Evolutionary conservation across 2,888 invertebrate genomes (phyloP).

Genomic region (Zygogramma bicolorata): DNA sequence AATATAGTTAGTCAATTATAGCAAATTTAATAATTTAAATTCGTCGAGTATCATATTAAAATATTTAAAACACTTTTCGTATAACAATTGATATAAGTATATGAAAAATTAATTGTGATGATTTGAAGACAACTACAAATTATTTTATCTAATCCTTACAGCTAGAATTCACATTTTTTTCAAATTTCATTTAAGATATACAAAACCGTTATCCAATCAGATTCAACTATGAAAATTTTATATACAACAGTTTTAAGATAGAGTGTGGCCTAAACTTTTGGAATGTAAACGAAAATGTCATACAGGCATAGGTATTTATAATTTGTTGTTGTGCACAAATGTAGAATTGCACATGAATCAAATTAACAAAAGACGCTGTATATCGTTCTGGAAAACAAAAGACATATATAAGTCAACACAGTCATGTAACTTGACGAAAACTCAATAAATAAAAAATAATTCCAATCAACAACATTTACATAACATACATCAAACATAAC

Average conservation of each 20-base stretch:
- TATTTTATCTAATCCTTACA: constrained; percentile 44
- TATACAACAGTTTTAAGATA: constrained; percentile 37
- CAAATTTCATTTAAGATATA: constrained; percentile 31
- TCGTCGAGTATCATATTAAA: constrained; percentile 29
- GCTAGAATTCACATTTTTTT: constrained; percentile 35
- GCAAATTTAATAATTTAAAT: constrained; percentile 28
- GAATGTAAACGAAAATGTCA: not conserved
- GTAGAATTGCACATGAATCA: constrained; percentile 34
- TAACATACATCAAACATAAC: constrained; percentile 55
- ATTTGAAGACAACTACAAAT: constrained; percentile 50
- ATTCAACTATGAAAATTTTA: constrained; percentile 42
- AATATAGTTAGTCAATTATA: not conserved
- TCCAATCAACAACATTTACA: constrained; percentile 51
- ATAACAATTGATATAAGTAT: constrained; percentile 48
- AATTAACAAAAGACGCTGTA: not conserved
- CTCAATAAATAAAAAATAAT: constrained; percentile 33
- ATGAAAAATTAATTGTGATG: constrained; percentile 50
- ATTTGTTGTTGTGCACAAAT: constrained; percentile 43
- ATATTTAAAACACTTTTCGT: constrained; percentile 43
- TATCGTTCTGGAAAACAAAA: constrained; percentile 17
- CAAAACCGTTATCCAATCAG: constrained; percentile 33
- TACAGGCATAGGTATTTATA: constrained; percentile 13
- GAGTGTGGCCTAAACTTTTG: not conserved
- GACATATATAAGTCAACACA: constrained; percentile 5
- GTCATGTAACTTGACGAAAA: constrained; percentile 16